phyloP scores from a whole-genome alignment of 1,140 invertebrate species.

The Trachymyrmex cornetzi region DNA sequence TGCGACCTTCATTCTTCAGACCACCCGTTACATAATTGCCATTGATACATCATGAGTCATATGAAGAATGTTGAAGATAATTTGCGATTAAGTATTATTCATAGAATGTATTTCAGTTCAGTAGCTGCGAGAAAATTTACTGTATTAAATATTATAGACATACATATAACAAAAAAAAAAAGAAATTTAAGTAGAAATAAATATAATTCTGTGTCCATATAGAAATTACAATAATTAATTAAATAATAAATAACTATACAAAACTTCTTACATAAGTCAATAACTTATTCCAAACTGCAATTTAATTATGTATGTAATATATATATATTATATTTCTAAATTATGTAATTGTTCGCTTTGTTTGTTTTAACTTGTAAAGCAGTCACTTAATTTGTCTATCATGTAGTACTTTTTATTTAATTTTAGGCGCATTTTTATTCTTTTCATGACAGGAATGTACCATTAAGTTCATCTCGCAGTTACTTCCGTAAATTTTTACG shows the following conservation, averaged over 20 bases:
- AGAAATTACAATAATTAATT: neutral
- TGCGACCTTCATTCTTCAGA: neutral
- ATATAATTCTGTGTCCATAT: constrained; percentile 9
- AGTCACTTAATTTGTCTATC: neutral
- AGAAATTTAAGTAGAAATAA: neutral
- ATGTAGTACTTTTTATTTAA: neutral
- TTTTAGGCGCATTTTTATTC: neutral
- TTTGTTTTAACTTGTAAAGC: neutral
- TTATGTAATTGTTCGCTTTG: neutral
- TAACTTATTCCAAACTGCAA: constrained; percentile 28
- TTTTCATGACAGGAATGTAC: neutral
- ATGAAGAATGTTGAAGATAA: neutral
- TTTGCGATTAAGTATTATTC: neutral
- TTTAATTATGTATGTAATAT: neutral
- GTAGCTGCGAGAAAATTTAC: neutral
- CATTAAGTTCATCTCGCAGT: constrained; percentile 5
- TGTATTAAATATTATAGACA: neutral
- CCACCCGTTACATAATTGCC: neutral
- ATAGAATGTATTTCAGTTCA: neutral
- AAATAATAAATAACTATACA: no score
- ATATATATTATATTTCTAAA: neutral
- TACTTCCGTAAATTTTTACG: constrained; percentile 1
- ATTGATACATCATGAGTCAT: neutral
- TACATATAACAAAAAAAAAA: neutral
- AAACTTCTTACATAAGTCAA: constrained; percentile 19